Percentiles rank a stretch among this genome's conserved stretches.
phyloP scores from a whole-genome alignment of 2,888 invertebrate species.

The Clistopyga incitator region DNA sequence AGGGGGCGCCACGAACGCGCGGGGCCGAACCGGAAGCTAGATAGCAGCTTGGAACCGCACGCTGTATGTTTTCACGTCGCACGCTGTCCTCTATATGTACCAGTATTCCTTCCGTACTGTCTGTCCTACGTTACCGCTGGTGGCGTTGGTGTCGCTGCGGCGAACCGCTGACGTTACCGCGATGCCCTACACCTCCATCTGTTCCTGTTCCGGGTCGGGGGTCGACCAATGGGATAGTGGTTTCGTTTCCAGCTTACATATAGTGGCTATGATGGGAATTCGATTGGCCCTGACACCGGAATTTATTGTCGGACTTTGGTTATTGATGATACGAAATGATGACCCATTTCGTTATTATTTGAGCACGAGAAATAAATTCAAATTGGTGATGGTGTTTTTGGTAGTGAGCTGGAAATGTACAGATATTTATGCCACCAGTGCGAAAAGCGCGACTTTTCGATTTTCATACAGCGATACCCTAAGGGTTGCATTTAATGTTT shows the following conservation, averaged over 20 bases:
- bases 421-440: too few relatives aligned
- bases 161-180: slow-evolving; percentile 22
- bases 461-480: too few relatives aligned
- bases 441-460: too few relatives aligned
- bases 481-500: too few relatives aligned
- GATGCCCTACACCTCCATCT: not conserved
- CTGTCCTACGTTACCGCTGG: slow-evolving; percentile 8
- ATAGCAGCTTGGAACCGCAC: slow-evolving; percentile 48
- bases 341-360: not conserved
- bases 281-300: not conserved
- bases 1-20: slow-evolving; percentile 28
- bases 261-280: not conserved
- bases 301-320: not conserved
- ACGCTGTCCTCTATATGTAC: slow-evolving; percentile 1
- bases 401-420: too few relatives aligned
- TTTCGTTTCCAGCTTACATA: not conserved
- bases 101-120: slow-evolving; percentile 20
- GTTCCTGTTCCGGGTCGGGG: not conserved
- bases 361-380: too few relatives aligned
- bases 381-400: too few relatives aligned
- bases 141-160: slow-evolving; percentile 4
- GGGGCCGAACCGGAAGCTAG: slow-evolving; percentile 43
- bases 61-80: slow-evolving; percentile 17
- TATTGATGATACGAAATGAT: too few relatives aligned
- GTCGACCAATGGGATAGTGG: not conserved